Conservation (phyloP, 2,888 invertebrate species). For the Sepioteuthis lessoniana region DNA sequence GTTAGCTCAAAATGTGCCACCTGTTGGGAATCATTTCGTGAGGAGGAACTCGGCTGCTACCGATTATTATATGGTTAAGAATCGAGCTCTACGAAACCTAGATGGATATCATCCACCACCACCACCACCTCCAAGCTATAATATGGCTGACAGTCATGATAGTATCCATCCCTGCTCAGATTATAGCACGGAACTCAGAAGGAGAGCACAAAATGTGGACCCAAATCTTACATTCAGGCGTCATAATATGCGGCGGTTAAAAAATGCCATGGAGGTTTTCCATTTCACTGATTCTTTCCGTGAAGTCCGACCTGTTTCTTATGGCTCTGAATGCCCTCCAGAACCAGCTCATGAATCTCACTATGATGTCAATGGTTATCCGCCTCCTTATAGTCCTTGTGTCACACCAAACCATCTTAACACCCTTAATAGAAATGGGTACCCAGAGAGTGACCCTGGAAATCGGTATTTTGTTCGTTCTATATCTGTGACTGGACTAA, state of each 20-base stretch:
- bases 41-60: conserved; percentile 38
- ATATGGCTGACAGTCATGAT: conserved; percentile 48
- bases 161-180: background rate
- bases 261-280: conserved; percentile 66
- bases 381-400: background rate
- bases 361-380: background rate
- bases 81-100: background rate
- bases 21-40: background rate
- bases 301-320: conserved; percentile 36
- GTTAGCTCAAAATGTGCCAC: background rate
- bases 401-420: conserved; percentile 42
- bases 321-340: background rate
- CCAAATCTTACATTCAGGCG: conserved; percentile 68
- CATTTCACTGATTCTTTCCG: conserved; percentile 61
- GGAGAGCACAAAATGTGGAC: conserved; percentile 60
- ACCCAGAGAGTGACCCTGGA: conserved; percentile 65
- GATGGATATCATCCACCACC: background rate
- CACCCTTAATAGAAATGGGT: conserved; percentile 51
- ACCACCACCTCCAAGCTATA: background rate
- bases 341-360: background rate
- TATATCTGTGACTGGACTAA: conserved; percentile 60
- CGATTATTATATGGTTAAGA: background rate
- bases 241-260: conserved; percentile 64
- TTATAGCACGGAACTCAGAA: conserved; percentile 59
- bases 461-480: conserved; percentile 56